These are phyloP conservation scores for Camelus bactrianus DNA, from an alignment of 2,113 vertebrate genomes.

Conservation along the genomic window DNA sequence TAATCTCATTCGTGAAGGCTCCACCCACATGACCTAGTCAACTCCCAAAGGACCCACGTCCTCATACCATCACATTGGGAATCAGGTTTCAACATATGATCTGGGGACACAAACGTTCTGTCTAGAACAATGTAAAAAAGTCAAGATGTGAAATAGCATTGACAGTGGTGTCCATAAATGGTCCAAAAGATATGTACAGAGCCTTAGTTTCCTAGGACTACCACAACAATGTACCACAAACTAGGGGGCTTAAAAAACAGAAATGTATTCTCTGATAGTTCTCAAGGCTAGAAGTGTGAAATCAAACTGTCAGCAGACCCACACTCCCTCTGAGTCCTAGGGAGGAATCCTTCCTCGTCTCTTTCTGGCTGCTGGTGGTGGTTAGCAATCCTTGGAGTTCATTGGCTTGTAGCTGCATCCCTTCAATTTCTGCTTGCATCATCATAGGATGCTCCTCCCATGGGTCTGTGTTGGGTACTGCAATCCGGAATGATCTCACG, in stretches of 20 bases:
- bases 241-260: not conserved
- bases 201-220: not conserved
- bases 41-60: no score
- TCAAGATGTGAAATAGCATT: not conserved
- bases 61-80: not conserved
- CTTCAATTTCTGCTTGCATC: not conserved
- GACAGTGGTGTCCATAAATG: not conserved
- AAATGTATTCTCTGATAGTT: not conserved
- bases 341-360: not conserved
- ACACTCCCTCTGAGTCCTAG: no score
- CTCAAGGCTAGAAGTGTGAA: not conserved
- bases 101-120: not conserved
- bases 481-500: not conserved
- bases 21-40: not conserved
- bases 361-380: not conserved
- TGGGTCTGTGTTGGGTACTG: not conserved
- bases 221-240: not conserved
- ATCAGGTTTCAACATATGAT: not conserved
- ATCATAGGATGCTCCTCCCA: accelerated
- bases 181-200: not conserved
- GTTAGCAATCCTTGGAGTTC: not conserved
- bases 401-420: not conserved
- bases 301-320: not conserved
- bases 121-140: not conserved
- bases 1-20: not conserved